These are phyloP conservation scores for Brenthis ino DNA, from an alignment of 2,888 invertebrate genomes.

Conservation along the genomic window DNA sequence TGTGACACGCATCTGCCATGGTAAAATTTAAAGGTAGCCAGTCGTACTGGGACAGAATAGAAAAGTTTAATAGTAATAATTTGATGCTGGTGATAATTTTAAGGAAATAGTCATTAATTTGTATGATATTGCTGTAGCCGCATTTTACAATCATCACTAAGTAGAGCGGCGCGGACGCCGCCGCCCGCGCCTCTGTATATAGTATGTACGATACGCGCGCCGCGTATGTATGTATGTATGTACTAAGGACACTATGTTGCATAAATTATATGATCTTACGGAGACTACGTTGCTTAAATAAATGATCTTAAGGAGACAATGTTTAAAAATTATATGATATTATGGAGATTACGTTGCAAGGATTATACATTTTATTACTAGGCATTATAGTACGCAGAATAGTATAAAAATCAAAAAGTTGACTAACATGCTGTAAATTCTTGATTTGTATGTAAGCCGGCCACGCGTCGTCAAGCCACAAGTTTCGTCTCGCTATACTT, in stretches of 20 bases:
- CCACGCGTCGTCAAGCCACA: slow-evolving; percentile 27
- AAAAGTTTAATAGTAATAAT: slow-evolving; percentile 17
- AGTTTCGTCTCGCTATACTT: slow-evolving; percentile 59
- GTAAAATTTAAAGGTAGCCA: slow-evolving; percentile 67
- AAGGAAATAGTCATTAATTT: slow-evolving; percentile 83
- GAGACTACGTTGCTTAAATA: slow-evolving; percentile 9
- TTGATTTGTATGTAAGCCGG: slow-evolving; percentile 65
- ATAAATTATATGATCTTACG: slow-evolving; percentile 81
- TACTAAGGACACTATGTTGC: slow-evolving; percentile 71
- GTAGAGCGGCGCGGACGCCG: slow-evolving; percentile 45
- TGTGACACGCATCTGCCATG: slow-evolving; percentile 70
- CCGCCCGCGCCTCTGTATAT: slow-evolving; percentile 61
- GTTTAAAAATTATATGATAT: not conserved
- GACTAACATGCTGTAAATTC: slow-evolving; percentile 78
- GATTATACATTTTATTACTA: slow-evolving; percentile 82
- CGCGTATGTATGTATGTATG: slow-evolving; percentile 73
- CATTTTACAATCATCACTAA: slow-evolving; percentile 79
- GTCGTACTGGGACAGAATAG: slow-evolving; percentile 76
- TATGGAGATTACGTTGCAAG: slow-evolving; percentile 66
- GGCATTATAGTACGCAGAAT: slow-evolving; percentile 81
- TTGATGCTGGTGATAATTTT: slow-evolving; percentile 80
- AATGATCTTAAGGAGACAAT: too few species aligned
- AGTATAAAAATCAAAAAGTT: slow-evolving; percentile 74
- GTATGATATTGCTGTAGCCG: slow-evolving; percentile 82
- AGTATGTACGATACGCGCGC: slow-evolving; percentile 53